phyloP scores from a whole-genome alignment of 2,888 invertebrate genomes.

The Cremastobaeus sp. region DNA sequence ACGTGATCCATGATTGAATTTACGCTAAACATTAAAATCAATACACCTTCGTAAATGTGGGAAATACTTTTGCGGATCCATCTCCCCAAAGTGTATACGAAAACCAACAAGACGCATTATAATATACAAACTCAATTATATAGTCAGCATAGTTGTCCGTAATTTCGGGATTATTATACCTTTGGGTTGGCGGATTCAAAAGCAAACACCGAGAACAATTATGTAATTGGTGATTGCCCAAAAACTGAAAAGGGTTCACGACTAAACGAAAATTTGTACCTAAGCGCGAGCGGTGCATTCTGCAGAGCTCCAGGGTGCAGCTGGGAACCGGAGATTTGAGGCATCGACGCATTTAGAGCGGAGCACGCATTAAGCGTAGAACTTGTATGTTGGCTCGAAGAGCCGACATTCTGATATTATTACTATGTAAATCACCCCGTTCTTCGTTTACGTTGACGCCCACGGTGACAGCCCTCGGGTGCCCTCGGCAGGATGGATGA shows the following conservation, averaged over 20 bases:
- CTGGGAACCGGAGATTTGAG: constrained; percentile 45
- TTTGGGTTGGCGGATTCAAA: constrained; percentile 18
- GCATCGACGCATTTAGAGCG: constrained; percentile 50
- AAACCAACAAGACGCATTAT: constrained; percentile 12
- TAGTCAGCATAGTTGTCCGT: constrained; percentile 12
- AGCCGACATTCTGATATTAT: constrained; percentile 75
- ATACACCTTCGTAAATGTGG: too few relatives aligned
- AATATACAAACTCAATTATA: constrained; percentile 10
- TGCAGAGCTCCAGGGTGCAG: constrained; percentile 44
- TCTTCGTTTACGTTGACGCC: constrained; percentile 71
- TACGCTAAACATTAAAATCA: too few relatives aligned
- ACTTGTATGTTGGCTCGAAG: constrained; percentile 41
- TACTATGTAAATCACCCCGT: constrained; percentile 78
- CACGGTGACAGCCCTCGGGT: constrained; percentile 77
- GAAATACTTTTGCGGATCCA: too few relatives aligned
- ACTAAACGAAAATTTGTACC: constrained; percentile 38
- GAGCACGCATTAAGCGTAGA: constrained; percentile 50
- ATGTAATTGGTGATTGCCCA: constrained; percentile 46
- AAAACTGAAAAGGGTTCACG: constrained; percentile 23
- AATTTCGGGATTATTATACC: constrained; percentile 25
- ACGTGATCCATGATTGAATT: too few relatives aligned
- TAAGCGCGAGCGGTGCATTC: constrained; percentile 28
- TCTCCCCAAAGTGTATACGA: neutral
- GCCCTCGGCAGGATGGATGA: constrained; percentile 74
- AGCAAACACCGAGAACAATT: constrained; percentile 45